Percentiles rank a stretch among this genome's conserved stretches.
phyloP scores from a whole-genome alignment of 2,797 vertebrate species.

The Oophaga sylvatica region DNA sequence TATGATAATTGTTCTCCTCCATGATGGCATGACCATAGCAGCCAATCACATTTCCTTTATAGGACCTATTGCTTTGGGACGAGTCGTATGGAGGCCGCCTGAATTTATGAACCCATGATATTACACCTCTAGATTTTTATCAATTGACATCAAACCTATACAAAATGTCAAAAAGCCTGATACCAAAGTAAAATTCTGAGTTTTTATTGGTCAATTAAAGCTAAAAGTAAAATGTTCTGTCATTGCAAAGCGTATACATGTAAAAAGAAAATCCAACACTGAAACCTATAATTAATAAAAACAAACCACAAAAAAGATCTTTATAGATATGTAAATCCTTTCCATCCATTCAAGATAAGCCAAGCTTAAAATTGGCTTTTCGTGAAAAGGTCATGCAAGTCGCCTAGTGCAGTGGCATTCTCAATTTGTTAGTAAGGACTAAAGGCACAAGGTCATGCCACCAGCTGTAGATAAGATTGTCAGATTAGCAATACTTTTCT shows the following conservation, averaged over 20 bases:
- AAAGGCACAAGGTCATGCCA: slow-evolving; percentile 29
- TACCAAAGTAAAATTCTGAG: not conserved
- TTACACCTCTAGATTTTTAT: not conserved
- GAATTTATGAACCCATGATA: not conserved
- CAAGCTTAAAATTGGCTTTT: not conserved
- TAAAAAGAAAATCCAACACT: not conserved
- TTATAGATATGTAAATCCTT: not conserved
- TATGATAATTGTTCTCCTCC: too few relatives aligned
- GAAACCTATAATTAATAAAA: not conserved
- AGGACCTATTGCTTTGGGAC: too few relatives aligned
- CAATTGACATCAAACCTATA: not conserved
- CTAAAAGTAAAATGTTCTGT: not conserved
- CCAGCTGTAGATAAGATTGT: not conserved
- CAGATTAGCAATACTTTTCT: not conserved
- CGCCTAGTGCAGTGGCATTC: not conserved
- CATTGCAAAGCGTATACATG: not conserved
- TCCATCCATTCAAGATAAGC: not conserved
- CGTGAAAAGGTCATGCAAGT: slow-evolving; percentile 33
- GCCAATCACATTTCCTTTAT: too few relatives aligned
- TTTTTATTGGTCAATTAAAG: slow-evolving; percentile 14
- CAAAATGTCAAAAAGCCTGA: not conserved
- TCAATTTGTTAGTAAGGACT: not conserved
- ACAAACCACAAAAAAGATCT: not conserved
- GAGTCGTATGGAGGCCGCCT: too few relatives aligned
- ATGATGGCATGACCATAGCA: too few relatives aligned